Conservation (phyloP, 2,113 vertebrate genomes). For the Centrocercus urophasianus region DNA sequence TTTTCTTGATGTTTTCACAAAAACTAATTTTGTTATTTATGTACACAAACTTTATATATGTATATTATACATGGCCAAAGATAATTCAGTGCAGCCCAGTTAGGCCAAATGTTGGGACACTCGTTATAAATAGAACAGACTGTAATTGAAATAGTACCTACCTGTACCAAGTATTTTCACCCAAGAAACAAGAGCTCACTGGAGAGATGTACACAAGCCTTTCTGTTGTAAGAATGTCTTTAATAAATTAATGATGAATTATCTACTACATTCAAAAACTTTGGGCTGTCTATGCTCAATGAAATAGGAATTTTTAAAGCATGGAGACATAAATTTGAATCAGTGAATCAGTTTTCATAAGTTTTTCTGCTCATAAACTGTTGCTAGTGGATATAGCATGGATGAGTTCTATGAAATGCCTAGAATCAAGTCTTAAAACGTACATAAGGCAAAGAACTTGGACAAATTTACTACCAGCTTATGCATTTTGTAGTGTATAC, state of each 20-base stretch:
- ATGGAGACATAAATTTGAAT: background rate
- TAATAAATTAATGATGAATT: rapidly evolving
- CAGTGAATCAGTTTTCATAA: background rate
- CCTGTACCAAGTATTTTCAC: background rate
- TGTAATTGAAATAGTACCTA: background rate
- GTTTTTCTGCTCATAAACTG: background rate
- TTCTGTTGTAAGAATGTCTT: background rate
- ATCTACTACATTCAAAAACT: background rate
- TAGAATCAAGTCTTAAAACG: background rate
- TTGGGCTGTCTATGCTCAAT: background rate
- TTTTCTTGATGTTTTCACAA: too few relatives aligned
- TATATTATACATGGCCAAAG: too few relatives aligned
- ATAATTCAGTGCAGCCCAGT: too few relatives aligned
- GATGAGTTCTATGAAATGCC: background rate
- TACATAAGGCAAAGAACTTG: background rate
- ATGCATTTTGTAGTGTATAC: background rate
- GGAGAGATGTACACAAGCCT: background rate
- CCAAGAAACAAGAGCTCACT: background rate
- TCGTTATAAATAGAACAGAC: background rate
- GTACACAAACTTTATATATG: too few relatives aligned
- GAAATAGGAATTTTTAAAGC: background rate
- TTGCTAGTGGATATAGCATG: background rate
- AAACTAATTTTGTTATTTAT: too few relatives aligned
- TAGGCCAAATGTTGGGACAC: too few relatives aligned
- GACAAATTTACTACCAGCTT: background rate